Evolutionary conservation across 2,113 vertebrate genomes (phyloP).

Genomic region (Natator depressus): DNA sequence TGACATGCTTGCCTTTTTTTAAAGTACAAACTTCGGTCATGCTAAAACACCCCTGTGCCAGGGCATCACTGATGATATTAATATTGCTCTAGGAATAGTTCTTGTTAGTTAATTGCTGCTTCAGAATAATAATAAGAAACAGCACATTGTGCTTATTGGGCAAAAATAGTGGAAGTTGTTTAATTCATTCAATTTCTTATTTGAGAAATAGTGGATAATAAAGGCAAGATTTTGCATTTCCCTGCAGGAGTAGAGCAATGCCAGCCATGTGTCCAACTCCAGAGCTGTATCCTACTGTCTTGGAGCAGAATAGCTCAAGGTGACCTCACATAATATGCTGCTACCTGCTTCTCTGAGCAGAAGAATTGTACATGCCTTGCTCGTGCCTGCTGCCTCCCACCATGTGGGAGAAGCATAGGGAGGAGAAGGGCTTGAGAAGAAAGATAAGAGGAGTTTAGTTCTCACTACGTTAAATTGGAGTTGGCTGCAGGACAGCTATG

Average conservation of each 20-base stretch:
- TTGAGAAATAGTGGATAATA: neutral
- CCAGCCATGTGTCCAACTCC: neutral
- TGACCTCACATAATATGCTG: neutral
- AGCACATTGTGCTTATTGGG: neutral
- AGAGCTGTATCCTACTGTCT: neutral
- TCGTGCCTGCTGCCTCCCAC: neutral
- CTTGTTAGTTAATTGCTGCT: neutral
- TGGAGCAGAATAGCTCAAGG: neutral
- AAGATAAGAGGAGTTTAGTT: neutral
- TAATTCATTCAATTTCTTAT: neutral
- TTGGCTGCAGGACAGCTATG: neutral
- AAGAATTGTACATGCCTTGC: neutral
- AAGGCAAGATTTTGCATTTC: neutral
- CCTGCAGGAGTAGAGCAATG: neutral
- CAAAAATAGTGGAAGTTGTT: neutral
- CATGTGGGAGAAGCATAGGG: neutral
- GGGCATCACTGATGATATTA: neutral
- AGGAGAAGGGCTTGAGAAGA: neutral
- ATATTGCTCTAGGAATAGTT: neutral
- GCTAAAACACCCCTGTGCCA: neutral
- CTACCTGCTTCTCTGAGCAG: neutral
- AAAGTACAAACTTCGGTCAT: neutral
- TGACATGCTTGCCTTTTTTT: neutral
- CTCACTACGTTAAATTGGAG: neutral
- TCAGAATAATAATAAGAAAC: neutral